Evolutionary conservation across 2,797 vertebrate species (phyloP).

Genomic region (Enteromius radiatus): DNA sequence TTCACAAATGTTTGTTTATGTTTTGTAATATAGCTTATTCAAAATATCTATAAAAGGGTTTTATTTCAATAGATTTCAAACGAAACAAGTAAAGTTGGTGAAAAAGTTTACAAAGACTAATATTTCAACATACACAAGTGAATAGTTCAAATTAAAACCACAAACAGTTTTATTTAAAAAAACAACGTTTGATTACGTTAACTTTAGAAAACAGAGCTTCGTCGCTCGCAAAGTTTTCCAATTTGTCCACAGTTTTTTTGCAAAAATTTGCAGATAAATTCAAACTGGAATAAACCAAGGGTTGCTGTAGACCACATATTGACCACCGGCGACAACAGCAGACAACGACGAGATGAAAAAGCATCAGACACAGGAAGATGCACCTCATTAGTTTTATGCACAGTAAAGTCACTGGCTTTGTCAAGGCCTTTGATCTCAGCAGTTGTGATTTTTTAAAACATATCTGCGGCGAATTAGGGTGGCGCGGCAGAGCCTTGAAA

Average conservation of each 20-base stretch:
- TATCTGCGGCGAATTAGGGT: conserved; percentile 49
- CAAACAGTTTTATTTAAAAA: not conserved
- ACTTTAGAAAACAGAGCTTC: not conserved
- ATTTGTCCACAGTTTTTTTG: not conserved
- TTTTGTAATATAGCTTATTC: not conserved
- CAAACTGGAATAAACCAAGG: not conserved
- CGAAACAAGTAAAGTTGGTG: not conserved
- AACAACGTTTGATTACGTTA: too few relatives aligned
- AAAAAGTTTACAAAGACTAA: not conserved
- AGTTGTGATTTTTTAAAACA: conserved; percentile 54
- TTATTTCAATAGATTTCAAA: not conserved
- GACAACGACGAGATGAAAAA: conserved; percentile 40
- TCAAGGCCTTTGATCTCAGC: conserved; percentile 57
- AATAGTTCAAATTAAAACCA: not conserved
- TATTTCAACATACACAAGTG: not conserved
- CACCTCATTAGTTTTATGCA: conserved; percentile 58
- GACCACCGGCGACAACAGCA: conserved; percentile 31
- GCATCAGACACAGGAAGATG: conserved; percentile 49
- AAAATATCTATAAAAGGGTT: not conserved
- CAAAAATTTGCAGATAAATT: not conserved
- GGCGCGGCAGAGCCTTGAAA: conserved; percentile 16
- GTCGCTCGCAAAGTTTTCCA: not conserved
- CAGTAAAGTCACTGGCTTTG: conserved; percentile 50
- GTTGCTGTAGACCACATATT: conserved; percentile 7
- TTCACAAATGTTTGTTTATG: not conserved